Conservation (phyloP, 2,113 vertebrate genomes). For the Rynchops niger region DNA sequence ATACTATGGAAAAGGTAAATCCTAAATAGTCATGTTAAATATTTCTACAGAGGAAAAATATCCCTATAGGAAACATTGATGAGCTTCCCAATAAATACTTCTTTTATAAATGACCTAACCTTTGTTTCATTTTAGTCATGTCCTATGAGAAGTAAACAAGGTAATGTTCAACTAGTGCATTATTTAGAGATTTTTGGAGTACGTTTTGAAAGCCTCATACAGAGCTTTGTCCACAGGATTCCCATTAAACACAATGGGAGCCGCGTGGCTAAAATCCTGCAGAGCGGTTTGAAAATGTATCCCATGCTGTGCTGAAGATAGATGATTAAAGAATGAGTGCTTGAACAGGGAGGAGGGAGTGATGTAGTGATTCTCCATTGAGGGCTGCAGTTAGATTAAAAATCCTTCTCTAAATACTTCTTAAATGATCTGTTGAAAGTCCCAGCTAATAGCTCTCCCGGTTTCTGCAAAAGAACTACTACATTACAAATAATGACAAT, state of each 20-base stretch:
- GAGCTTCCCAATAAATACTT: background rate
- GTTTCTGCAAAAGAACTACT: background rate
- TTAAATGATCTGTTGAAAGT: conserved; percentile 12
- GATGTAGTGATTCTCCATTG: background rate
- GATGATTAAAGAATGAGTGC: conserved; percentile 55
- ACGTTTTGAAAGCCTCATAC: conserved; percentile 30
- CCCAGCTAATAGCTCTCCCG: background rate
- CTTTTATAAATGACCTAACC: background rate
- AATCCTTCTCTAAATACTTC: background rate
- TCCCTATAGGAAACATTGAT: background rate
- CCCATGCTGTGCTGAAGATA: conserved; percentile 57
- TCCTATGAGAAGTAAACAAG: conserved; percentile 16
- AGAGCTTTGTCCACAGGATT: conserved; percentile 50
- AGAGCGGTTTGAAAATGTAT: conserved; percentile 34
- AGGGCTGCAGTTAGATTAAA: background rate
- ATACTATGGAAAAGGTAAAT: background rate
- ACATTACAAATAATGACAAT: background rate
- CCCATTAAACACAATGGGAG: conserved; percentile 65
- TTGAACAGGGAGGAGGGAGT: background rate
- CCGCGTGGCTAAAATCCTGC: conserved; percentile 40
- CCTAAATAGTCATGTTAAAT: background rate
- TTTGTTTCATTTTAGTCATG: conserved; percentile 18
- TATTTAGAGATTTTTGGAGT: conserved; percentile 61
- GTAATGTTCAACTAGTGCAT: conserved; percentile 45
- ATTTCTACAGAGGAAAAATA: background rate